Percentiles rank a stretch among this genome's conserved stretches.
Evolutionary conservation across 2,797 vertebrate species (phyloP).

Genomic region (Novumbra hubbsi): DNA sequence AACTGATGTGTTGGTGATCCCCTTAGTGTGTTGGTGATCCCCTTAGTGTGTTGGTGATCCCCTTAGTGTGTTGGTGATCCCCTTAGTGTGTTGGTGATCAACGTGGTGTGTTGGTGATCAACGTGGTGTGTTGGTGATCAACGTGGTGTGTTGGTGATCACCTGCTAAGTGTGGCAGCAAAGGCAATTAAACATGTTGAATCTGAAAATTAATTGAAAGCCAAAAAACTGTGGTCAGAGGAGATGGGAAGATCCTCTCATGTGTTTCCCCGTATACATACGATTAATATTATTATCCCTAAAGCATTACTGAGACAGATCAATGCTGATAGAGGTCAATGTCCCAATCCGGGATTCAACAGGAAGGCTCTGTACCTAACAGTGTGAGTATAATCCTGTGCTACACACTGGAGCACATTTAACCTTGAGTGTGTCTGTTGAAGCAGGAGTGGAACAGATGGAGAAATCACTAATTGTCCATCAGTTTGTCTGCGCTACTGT

Average conservation of each 20-base stretch:
- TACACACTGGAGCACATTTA: not conserved
- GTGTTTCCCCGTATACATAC: not conserved
- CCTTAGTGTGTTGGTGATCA: too few species aligned
- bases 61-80: too few species aligned
- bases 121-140: not conserved
- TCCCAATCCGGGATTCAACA: constrained; percentile 38
- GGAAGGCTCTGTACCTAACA: constrained; percentile 1
- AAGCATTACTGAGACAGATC: not conserved
- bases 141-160: not conserved
- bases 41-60: too few species aligned
- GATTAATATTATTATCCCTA: not conserved
- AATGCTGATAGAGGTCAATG: constrained; percentile 57
- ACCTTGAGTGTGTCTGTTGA: not conserved
- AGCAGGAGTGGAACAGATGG: constrained; percentile 16
- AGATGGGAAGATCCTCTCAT: not conserved
- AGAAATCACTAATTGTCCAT: constrained; percentile 10
- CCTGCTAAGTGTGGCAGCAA: not conserved
- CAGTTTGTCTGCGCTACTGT: constrained; percentile 3
- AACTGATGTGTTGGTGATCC: too few species aligned
- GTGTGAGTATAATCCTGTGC: not conserved
- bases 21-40: too few species aligned
- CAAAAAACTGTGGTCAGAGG: not conserved
- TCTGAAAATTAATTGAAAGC: not conserved
- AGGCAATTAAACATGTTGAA: not conserved
- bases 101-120: not conserved